Evolutionary conservation across 2,113 vertebrate genomes (phyloP).

Genomic region (Takifugu bimaculatus): DNA sequence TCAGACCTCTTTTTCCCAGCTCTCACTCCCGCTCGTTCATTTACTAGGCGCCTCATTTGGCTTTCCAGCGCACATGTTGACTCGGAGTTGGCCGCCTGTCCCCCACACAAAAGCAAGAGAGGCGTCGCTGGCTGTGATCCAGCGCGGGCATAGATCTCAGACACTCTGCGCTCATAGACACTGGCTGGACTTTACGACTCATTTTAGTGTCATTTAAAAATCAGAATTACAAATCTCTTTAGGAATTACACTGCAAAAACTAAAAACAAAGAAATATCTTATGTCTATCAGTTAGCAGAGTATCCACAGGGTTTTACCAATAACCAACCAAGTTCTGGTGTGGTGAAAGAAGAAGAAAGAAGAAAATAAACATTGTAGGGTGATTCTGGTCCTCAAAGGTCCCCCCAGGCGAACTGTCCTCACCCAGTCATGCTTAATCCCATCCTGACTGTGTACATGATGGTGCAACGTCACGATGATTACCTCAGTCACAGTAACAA

Average conservation of each 20-base stretch:
- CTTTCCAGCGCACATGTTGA: conserved; percentile 45
- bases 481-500: conserved; percentile 49
- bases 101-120: conserved; percentile 41
- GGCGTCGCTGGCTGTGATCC: conserved; percentile 44
- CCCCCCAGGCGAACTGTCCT: conserved; percentile 29
- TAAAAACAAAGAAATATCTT: not conserved
- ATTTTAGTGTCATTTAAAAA: conserved; percentile 9
- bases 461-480: conserved; percentile 24
- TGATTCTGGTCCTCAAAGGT: conserved; percentile 19
- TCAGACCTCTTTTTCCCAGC: conserved; percentile 43
- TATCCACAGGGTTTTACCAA: not conserved
- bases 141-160: conserved; percentile 31
- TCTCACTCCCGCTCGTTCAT: conserved; percentile 44
- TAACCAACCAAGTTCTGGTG: not conserved
- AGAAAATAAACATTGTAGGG: not conserved
- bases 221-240: conserved; percentile 1
- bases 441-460: conserved; percentile 34
- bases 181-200: conserved; percentile 22
- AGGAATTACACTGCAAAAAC: not conserved
- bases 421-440: conserved; percentile 30
- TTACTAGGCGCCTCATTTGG: conserved; percentile 56
- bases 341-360: no score
- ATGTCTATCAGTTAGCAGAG: no score
- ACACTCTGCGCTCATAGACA: conserved; percentile 22
- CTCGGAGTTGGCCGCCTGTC: conserved; percentile 44